Evolutionary conservation across 2,113 vertebrate genomes (phyloP).

Genomic region (Rostratula benghalensis): DNA sequence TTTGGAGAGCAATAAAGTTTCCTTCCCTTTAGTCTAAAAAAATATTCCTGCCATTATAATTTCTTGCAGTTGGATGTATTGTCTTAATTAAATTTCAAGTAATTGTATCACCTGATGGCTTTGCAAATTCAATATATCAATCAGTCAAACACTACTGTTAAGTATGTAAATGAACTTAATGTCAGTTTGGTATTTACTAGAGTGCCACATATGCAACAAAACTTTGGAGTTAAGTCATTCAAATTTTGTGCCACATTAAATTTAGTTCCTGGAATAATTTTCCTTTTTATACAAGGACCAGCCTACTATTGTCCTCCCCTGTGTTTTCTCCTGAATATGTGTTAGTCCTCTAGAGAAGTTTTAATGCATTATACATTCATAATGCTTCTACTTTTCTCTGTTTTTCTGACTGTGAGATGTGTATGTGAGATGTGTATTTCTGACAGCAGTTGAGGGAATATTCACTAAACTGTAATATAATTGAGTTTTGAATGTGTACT

Average conservation of each 20-base stretch:
- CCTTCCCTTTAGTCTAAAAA: slow-evolving; percentile 26
- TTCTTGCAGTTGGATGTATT: not conserved
- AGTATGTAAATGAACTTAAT: not conserved
- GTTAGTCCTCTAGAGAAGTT: slow-evolving; percentile 37
- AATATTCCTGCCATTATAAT: not conserved
- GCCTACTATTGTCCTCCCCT: not conserved
- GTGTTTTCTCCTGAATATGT: slow-evolving; percentile 23
- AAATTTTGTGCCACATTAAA: not conserved
- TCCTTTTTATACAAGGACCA: slow-evolving; percentile 42
- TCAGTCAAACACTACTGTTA: not conserved
- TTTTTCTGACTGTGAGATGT: slow-evolving; percentile 23
- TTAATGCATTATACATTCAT: slow-evolving; percentile 46
- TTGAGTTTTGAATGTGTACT: slow-evolving; percentile 41
- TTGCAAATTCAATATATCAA: slow-evolving; percentile 1
- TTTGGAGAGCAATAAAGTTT: slow-evolving; percentile 51
- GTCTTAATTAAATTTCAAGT: slow-evolving; percentile 24
- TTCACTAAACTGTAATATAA: slow-evolving; percentile 60
- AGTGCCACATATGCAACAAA: slow-evolving; percentile 11
- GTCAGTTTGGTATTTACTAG: slow-evolving; percentile 30
- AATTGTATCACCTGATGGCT: not conserved
- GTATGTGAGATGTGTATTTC: slow-evolving; percentile 34
- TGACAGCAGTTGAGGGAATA: slow-evolving; percentile 51
- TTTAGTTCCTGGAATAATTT: not conserved
- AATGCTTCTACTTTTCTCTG: slow-evolving; percentile 61
- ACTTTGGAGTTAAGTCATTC: slow-evolving; percentile 36